Evolutionary conservation across 2,888 invertebrate species (phyloP), one percentile per base, ranked within the genome.

Genomic region (Xestobium rufovillosum): DNA sequence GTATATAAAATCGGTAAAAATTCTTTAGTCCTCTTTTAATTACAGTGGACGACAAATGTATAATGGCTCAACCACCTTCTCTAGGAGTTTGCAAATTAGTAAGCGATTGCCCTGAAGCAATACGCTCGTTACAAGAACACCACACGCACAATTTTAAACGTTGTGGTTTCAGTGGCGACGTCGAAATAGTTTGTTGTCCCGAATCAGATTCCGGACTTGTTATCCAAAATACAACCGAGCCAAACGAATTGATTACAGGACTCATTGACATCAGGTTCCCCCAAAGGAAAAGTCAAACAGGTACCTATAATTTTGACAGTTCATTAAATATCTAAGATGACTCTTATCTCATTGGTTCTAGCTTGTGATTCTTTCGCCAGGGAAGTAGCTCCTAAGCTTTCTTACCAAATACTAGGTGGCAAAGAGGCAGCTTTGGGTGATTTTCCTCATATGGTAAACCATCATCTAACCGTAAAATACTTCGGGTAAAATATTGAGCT

Each of bases 381-480:
- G 3, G 47, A 53, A 16, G 26, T 46, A n/a, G 41, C 42, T 12
- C 36, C 52, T 2, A 44, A 39, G 35, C 33, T 54, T 8, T 27
- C 44, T 6, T 54, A 52, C 23, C 50, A 55, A 26, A 67, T 69
- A 29, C 53, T 64, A 12, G 65, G 61, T 17, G 70, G 70, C 2
- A 56, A 56, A 28, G 56, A 65, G 44, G 63, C 67, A 3, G 43
- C 48, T 14, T 41, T 51, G 2, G 67, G 65, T n/a, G 68, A 69
- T 51, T 70, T 67, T 48, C 69, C 70, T 2, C 69, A 70, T 42
- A 68, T 69, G 68, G 69, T 68, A 60, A n/a, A n/a, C n/a, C n/a
- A n/a, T n/a, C n/a, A n/a, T n/a, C n/a, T n/a, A n/a, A n/a, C n/a
- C n/a, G n/a, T n/a, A n/a, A n/a, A n/a, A n/a, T n/a, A n/a, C n/a